Conservation (phyloP, 2,888 invertebrate genomes). For the Drosophila algonquin region DNA sequence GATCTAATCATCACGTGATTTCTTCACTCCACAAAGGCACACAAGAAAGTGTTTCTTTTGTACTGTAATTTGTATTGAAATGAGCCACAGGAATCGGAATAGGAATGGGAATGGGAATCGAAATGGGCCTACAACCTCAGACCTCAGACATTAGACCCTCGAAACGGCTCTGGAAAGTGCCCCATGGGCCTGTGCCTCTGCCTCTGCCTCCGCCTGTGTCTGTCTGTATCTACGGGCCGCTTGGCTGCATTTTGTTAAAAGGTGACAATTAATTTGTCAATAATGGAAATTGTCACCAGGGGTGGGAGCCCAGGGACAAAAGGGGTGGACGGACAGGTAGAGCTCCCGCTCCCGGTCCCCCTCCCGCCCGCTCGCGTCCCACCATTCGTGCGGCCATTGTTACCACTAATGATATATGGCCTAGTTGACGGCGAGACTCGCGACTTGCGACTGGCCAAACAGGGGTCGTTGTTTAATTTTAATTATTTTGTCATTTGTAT, state of each 20-base stretch:
- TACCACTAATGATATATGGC: constrained; percentile 63
- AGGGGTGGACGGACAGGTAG: constrained; percentile 11
- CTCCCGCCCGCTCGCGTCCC: constrained; percentile 39
- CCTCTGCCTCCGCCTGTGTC: not conserved
- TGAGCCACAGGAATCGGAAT: constrained; percentile 1
- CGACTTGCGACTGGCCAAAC: constrained; percentile 18
- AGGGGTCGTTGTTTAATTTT: constrained; percentile 54
- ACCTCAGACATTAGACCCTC: not conserved
- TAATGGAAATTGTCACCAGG: constrained; percentile 71
- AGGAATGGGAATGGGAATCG: not conserved
- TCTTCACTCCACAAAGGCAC: constrained; percentile 25
- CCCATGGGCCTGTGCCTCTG: not conserved
- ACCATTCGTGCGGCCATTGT: constrained; percentile 56
- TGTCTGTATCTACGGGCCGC: constrained; percentile 4
- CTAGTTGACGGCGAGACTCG: constrained; percentile 7
- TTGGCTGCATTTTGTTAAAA: constrained; percentile 79
- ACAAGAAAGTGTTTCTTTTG: constrained; percentile 39
- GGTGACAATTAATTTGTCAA: constrained; percentile 84
- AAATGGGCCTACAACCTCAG: constrained; percentile 17
- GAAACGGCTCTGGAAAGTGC: not conserved
- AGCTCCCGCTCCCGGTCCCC: constrained; percentile 9
- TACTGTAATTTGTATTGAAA: constrained; percentile 38
- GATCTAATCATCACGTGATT: constrained; percentile 79
- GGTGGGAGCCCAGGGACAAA: not conserved
- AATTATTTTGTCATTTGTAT: constrained; percentile 80